Evolutionary conservation across 2,888 invertebrate species (phyloP).

Genomic region (Drosophila nigricruria): DNA sequence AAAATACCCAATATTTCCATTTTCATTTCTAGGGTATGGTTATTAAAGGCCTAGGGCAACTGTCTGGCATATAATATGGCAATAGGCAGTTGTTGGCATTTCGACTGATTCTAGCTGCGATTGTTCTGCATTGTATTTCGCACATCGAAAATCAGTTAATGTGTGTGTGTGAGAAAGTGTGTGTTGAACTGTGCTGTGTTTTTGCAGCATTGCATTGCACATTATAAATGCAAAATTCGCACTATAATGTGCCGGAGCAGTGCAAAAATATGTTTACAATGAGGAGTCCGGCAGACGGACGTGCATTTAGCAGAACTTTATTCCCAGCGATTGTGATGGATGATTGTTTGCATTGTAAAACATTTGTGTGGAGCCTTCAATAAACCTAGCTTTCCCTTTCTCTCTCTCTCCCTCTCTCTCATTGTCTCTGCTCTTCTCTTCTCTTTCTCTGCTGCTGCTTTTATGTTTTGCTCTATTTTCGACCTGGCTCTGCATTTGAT

Average conservation of each 20-base stretch:
- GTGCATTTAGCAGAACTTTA: slow-evolving; percentile 45
- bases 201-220: slow-evolving; percentile 41
- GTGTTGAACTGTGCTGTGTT: slow-evolving; percentile 21
- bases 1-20: neutral
- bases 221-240: slow-evolving; percentile 81
- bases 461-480: slow-evolving; percentile 4
- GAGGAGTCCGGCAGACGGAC: slow-evolving; percentile 31
- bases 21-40: slow-evolving; percentile 5
- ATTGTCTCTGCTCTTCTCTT: neutral
- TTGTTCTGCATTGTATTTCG: slow-evolving; percentile 41
- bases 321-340: slow-evolving; percentile 72
- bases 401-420: neutral
- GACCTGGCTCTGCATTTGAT: slow-evolving; percentile 28
- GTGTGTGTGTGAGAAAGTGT: slow-evolving; percentile 4
- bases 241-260: slow-evolving; percentile 63
- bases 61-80: slow-evolving; percentile 10
- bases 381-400: slow-evolving; percentile 16
- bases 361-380: slow-evolving; percentile 60
- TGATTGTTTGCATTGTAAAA: slow-evolving; percentile 74
- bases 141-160: slow-evolving; percentile 60
- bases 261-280: slow-evolving; percentile 61
- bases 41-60: slow-evolving; percentile 17
- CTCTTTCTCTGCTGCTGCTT: neutral
- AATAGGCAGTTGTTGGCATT: slow-evolving; percentile 1
- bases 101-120: slow-evolving; percentile 10